Conservation (phyloP, 2,113 vertebrate genomes). For the Phoxinus phoxinus region DNA sequence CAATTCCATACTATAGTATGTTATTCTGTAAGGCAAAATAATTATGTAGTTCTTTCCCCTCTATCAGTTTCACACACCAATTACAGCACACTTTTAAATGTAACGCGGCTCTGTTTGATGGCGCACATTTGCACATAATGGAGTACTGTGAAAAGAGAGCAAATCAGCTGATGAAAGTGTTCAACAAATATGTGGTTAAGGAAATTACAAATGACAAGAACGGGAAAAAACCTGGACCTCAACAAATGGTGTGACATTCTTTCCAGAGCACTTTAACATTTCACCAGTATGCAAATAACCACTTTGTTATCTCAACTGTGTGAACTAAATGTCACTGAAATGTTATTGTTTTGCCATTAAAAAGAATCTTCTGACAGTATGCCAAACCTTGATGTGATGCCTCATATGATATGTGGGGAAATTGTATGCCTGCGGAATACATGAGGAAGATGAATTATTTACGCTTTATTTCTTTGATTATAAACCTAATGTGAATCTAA, state of each 20-base stretch:
- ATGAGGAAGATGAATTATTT: neutral
- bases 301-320: conserved; percentile 40
- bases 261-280: conserved; percentile 45
- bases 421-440: conserved; percentile 28
- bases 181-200: conserved; percentile 35
- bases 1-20: neutral
- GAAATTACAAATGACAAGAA: conserved; percentile 24
- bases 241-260: conserved; percentile 35
- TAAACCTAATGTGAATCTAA: conserved; percentile 21
- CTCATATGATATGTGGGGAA: conserved; percentile 8
- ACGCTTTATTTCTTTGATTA: neutral
- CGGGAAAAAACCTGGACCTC: neutral
- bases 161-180: conserved; percentile 13
- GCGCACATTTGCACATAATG: neutral
- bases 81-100: conserved; percentile 26
- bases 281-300: conserved; percentile 46
- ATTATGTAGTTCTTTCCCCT: conserved; percentile 21
- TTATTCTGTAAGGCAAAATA: neutral
- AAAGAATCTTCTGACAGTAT: conserved; percentile 44
- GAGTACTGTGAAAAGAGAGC: conserved; percentile 15
- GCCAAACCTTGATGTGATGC: conserved; percentile 33
- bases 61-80: conserved; percentile 22
- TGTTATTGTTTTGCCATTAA: conserved; percentile 50
- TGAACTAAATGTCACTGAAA: conserved; percentile 57
- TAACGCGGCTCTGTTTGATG: neutral